Conservation (phyloP, 2,797 vertebrate species). For the Dryobates pubescens region DNA sequence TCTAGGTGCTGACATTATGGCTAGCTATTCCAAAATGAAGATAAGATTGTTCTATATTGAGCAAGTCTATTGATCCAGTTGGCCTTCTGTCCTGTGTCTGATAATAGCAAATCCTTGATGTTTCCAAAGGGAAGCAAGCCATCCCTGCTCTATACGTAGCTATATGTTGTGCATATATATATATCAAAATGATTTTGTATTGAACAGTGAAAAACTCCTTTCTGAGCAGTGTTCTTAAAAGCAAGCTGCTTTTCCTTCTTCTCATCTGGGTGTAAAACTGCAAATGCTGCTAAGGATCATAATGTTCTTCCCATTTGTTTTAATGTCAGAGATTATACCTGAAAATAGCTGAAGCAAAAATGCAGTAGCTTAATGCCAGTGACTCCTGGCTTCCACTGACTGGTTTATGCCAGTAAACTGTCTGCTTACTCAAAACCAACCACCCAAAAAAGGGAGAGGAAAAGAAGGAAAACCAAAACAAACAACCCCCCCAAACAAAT, state of each 20-base stretch:
- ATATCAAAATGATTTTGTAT: background rate
- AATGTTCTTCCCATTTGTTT: background rate
- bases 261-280: background rate
- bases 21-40: background rate
- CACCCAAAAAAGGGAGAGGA: background rate
- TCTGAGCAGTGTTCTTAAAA: background rate
- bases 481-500: too few relatives aligned
- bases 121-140: background rate
- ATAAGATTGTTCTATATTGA: conserved; percentile 66
- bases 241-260: background rate
- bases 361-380: background rate
- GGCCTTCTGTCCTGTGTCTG: conserved; percentile 32
- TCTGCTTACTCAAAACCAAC: background rate
- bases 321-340: background rate
- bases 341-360: background rate
- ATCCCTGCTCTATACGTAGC: background rate
- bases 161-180: too few relatives aligned
- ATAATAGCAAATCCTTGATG: conserved; percentile 15
- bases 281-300: background rate
- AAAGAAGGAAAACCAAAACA: too few relatives aligned
- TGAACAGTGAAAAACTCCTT: background rate
- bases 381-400: background rate
- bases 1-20: conserved; percentile 49
- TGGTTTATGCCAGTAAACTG: background rate
- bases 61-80: conserved; percentile 53